Base-by-base conservation (phyloP, 2,113 vertebrate genomes). In the Megaleporinus macrocephalus region DNA sequence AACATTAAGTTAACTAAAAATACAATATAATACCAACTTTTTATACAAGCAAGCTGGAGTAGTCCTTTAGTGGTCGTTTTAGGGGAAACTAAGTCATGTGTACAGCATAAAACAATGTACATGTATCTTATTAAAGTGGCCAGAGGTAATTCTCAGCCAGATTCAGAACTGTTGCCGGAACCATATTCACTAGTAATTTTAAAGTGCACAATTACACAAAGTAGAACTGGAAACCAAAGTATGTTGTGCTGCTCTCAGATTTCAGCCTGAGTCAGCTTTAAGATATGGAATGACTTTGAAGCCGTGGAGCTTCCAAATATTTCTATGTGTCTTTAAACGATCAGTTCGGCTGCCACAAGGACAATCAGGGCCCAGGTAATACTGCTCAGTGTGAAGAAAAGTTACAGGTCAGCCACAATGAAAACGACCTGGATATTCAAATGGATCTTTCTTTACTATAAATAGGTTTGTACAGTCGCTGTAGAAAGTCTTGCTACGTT, bases 401-500 rank as follows among this genome's bases (percentile, higher is more conserved):
- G 22, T 26, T 76, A 61, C 30, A 57, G 30, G 30, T 29, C 29
- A n/a, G 20, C 26, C 5, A 49, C 22, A 66, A 15, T 15, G 27
- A 62, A 24, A 61, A 11, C 15, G 22, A 80, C 27, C 5, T 20
- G 57, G 36, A 51, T 51, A 16, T 14, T 27, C 20, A 36, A 27
- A 44, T 33, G 10, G 2, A 3, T 2, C 33, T n/a, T 59, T 30
- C 59, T 29, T 26, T 10, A 24, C 85, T 83, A 84, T 33, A 84
- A 84, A 90, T 86, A 84, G 76, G 51, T 36, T 13, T 51, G 9
- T n/a, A 30, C 29, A 13, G 49, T 27, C 16, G 5, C 41, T 74
- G 30, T 65, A 61, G n/a, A 59, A 75, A 20, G 6, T 73, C 55
- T 33, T 2, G 27, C 49, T 5, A 78, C 20, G 6, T 20, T 20